Evolutionary conservation across 2,113 vertebrate genomes (phyloP).

Genomic region (Numenius arquata): DNA sequence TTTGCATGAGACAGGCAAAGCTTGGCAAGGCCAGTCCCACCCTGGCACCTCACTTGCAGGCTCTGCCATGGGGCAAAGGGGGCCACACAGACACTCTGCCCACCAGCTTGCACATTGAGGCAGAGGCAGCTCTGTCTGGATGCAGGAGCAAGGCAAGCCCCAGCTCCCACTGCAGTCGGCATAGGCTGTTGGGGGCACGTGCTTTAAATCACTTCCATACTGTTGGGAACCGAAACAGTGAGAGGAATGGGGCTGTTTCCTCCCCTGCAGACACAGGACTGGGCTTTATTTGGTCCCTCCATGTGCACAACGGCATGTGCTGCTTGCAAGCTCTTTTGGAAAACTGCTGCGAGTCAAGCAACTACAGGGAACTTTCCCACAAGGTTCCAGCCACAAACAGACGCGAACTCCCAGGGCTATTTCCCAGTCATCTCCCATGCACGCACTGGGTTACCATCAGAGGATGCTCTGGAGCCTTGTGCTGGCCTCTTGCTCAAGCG

Average conservation of each 20-base stretch:
- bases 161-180: background rate
- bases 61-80: background rate
- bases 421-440: background rate
- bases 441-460: background rate
- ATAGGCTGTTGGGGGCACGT: background rate
- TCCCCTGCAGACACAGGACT: background rate
- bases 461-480: background rate
- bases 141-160: background rate
- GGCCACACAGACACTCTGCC: background rate
- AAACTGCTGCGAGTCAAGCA: background rate
- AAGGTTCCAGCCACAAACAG: background rate
- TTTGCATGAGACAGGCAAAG: fast-evolving
- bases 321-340: background rate
- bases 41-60: background rate
- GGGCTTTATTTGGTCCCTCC: background rate
- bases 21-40: background rate
- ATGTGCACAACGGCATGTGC: background rate
- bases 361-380: background rate
- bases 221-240: background rate
- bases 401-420: background rate
- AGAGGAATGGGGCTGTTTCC: background rate
- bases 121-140: background rate
- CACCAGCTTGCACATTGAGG: fast-evolving
- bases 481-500: background rate
- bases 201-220: background rate